These are phyloP conservation scores for Trichoplusia ni DNA, from an alignment of 1,140 invertebrate species.

Conservation along the genomic window DNA sequence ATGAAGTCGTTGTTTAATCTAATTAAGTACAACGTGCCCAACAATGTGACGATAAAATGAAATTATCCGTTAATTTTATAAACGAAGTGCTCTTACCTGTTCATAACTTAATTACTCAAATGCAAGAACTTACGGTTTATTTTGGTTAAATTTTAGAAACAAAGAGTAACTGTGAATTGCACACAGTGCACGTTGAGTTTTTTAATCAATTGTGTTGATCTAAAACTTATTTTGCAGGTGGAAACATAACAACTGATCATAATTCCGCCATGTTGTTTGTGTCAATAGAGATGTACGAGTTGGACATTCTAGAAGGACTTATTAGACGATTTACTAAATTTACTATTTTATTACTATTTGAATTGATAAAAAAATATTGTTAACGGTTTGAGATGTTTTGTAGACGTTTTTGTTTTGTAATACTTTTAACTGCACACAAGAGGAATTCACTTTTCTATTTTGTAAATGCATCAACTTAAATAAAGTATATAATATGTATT, in stretches of 20 bases:
- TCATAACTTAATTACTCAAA: neutral
- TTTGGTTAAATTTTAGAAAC: neutral
- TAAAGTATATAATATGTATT: no score
- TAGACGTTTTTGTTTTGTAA: no score
- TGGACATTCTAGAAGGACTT: neutral
- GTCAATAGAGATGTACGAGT: slow-evolving; percentile 22
- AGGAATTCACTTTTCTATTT: no score
- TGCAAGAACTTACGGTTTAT: neutral
- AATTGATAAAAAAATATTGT: no score
- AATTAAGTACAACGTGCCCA: slow-evolving; percentile 43
- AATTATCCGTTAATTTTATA: slow-evolving; percentile 29
- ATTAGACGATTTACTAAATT: slow-evolving; percentile 19
- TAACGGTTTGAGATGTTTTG: no score
- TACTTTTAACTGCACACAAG: no score
- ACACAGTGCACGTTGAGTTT: neutral
- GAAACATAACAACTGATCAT: slow-evolving; percentile 56
- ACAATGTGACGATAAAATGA: slow-evolving; percentile 44
- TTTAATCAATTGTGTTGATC: neutral
- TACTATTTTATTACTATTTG: no score
- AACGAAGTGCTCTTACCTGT: slow-evolving; percentile 7
- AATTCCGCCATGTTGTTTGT: slow-evolving; percentile 77
- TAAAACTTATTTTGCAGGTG: slow-evolving; percentile 33
- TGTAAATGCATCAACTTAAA: no score
- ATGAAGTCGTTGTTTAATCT: slow-evolving; percentile 33
- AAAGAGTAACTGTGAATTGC: neutral